Percentiles rank a stretch among this genome's conserved stretches.
phyloP scores from a whole-genome alignment of 2,113 vertebrate genomes.

The Nesogale talazaci region DNA sequence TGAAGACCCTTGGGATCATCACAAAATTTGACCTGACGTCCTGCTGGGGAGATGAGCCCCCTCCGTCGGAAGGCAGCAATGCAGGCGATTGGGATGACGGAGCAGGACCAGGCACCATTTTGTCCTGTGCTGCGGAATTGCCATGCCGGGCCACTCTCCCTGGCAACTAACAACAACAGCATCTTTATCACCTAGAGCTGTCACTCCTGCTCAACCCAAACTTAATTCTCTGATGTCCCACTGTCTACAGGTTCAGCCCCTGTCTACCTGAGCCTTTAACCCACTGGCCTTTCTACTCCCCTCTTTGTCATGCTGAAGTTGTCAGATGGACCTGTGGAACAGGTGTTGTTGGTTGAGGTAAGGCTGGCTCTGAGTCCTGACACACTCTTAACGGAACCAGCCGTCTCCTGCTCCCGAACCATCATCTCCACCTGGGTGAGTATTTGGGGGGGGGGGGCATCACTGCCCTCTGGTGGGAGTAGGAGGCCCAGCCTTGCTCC shows the following conservation, averaged over 20 bases:
- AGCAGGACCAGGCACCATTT: not conserved
- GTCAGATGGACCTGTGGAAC: not conserved
- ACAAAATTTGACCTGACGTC: not conserved
- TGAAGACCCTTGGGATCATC: not conserved
- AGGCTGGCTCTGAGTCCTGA: not conserved
- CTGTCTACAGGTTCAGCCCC: fast-evolving
- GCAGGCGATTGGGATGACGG: not conserved
- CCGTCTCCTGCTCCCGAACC: not conserved
- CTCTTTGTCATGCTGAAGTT: not conserved
- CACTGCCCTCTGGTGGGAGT: no score
- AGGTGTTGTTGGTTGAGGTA: not conserved
- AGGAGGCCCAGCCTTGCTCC: no score
- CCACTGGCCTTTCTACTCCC: no score
- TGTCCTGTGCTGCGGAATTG: not conserved
- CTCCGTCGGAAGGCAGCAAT: not conserved
- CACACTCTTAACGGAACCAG: not conserved
- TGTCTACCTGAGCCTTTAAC: not conserved
- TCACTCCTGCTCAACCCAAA: not conserved
- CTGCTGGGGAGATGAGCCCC: not conserved
- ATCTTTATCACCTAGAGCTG: not conserved
- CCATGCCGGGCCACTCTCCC: not conserved
- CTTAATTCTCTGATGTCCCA: not conserved
- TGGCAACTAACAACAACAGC: not conserved
- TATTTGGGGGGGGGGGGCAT: no score
- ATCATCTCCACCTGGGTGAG: not conserved